Conservation (phyloP, 2,797 vertebrate species). For the Periparus ater region DNA sequence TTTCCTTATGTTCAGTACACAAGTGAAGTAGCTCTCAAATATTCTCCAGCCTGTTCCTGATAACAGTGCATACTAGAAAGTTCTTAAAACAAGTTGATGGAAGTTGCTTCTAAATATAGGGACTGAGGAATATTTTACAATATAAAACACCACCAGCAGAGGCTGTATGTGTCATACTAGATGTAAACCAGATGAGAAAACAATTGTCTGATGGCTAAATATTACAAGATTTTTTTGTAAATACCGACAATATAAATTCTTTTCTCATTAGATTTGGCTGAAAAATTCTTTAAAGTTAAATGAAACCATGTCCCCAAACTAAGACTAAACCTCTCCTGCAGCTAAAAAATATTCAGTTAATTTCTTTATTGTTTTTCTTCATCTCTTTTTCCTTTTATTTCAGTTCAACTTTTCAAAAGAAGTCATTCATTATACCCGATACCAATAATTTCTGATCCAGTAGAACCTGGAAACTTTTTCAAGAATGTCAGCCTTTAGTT, state of each 20-base stretch:
- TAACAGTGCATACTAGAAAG: not conserved
- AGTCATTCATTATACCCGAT: not conserved
- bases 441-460: not conserved
- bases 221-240: not conserved
- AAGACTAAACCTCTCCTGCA: not conserved
- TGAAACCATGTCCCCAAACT: not conserved
- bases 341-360: not conserved
- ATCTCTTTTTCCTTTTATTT: not conserved
- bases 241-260: not conserved
- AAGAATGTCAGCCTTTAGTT: not conserved
- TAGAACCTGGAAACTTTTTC: not conserved
- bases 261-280: not conserved
- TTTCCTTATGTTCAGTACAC: accelerated
- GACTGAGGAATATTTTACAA: not conserved
- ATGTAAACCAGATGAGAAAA: not conserved
- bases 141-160: not conserved
- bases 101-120: not conserved
- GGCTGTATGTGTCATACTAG: not conserved
- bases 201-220: not conserved
- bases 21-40: not conserved
- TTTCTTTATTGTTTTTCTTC: not conserved
- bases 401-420: not conserved
- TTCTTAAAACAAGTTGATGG: not conserved
- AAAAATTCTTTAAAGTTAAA: conserved; percentile 1
- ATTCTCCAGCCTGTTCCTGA: not conserved